phyloP scores from a whole-genome alignment of 2,888 invertebrate species.

The Disparrhopalites patrizii region DNA sequence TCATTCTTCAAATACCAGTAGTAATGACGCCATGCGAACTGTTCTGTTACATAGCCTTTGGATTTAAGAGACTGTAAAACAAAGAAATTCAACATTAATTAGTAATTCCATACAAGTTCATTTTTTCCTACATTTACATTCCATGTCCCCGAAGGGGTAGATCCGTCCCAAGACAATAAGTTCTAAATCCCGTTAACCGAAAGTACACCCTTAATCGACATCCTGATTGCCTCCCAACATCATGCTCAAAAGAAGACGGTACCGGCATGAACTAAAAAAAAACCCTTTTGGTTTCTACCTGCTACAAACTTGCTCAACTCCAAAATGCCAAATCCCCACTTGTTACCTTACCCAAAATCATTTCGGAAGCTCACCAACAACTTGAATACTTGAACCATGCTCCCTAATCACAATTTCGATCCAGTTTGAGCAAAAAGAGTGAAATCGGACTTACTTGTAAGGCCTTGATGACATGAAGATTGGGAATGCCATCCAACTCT shows the following conservation, averaged over 20 bases:
- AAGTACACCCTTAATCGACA: too few relatives aligned
- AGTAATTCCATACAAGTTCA: not conserved
- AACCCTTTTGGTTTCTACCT: not conserved
- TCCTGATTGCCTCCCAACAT: too few relatives aligned
- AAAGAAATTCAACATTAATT: not conserved
- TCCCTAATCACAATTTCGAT: too few relatives aligned
- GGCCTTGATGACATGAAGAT: constrained; percentile 97
- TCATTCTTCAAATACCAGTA: constrained; percentile 99
- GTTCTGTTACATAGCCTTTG: constrained; percentile 95
- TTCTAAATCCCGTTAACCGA: too few relatives aligned
- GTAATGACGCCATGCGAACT: constrained; percentile 99
- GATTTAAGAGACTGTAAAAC: constrained; percentile 78
- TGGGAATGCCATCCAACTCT: constrained; percentile 88
- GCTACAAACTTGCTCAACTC: not conserved
- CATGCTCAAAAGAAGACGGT: constrained; percentile 4
- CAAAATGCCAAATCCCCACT: too few relatives aligned
- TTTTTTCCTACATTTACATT: not conserved
- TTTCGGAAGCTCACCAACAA: not conserved
- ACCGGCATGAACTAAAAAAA: not conserved
- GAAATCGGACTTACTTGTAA: constrained; percentile 63
- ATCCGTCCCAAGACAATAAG: too few relatives aligned
- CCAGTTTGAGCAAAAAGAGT: not conserved
- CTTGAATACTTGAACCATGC: too few relatives aligned
- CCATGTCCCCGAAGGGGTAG: too few relatives aligned
- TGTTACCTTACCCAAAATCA: too few relatives aligned